Evolutionary conservation across 2,113 vertebrate species (phyloP).

Genomic region (Petrocephalus microphthalmus): DNA sequence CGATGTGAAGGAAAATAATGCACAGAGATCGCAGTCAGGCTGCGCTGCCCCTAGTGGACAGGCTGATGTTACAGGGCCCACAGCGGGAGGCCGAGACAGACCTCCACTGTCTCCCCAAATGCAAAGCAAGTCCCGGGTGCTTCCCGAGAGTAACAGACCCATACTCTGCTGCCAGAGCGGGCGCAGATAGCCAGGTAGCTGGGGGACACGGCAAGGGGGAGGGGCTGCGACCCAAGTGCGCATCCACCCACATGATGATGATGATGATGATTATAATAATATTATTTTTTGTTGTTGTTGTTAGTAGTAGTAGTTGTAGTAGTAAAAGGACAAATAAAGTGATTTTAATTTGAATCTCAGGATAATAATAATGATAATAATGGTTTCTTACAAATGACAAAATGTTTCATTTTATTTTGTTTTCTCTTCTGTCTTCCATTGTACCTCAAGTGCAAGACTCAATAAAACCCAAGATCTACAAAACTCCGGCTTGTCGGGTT

Average conservation of each 20-base stretch:
- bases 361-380: neutral
- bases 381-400: neutral
- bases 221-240: neutral
- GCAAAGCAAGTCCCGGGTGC: neutral
- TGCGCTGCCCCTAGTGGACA: neutral
- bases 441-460: neutral
- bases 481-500: neutral
- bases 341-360: no score
- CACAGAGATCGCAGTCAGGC: neutral
- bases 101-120: neutral
- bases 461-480: neutral
- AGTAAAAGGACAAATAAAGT: no score
- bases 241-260: neutral
- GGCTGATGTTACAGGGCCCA: neutral
- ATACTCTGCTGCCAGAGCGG: neutral
- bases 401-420: neutral
- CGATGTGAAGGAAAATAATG: neutral
- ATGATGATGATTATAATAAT: neutral
- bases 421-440: neutral
- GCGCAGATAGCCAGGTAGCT: neutral
- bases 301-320: no score
- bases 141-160: neutral
- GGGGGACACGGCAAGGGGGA: neutral
- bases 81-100: constrained; percentile 1
- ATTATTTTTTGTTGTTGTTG: no score